Base-by-base conservation (phyloP, 1,140 invertebrate species). In the Centruroides vittatus region DNA sequence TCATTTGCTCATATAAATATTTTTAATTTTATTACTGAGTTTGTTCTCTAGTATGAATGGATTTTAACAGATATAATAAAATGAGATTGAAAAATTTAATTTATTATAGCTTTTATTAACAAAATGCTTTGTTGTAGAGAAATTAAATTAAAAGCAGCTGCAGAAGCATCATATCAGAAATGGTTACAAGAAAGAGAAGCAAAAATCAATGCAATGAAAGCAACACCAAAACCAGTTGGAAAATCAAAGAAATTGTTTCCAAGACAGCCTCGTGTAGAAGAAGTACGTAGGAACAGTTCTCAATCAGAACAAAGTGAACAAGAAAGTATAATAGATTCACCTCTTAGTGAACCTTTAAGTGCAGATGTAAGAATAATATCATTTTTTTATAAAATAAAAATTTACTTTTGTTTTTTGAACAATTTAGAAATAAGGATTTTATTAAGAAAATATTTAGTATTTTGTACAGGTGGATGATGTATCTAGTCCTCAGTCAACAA, bases 161-260 rank as follows among this genome's bases (percentile, higher is more conserved):
- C 85, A 67, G 75, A 76, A 51, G 77, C 79, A 57, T 72, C 78
- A 23, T 77, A 85, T 57, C 74, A 82, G 5, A 80, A 81, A 59
- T 86, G 83, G 79, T 71, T 88, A 60, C 79, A 79, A 47, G 85
- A 88, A 70, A 76, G 85, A 34, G 85, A 88, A 67, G 77, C 81
- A 12, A 62, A 60, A 61, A 55, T 61, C 8, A 47, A 58, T 51
- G 41, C 57, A 47, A 55, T 62, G 34, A 57, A 50, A 9, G 13
- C 23, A 34, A 35, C 54, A 34, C 12, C 56, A 23, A 59, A 46
- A 46, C 12, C 35, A 13, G 6, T 23, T 0, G 4, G 50, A 34
- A 50, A 34, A 9, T n/a, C 41, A 46, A 9, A 46, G 5, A 47
- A 52, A 35, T 11, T 10, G 10, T 35, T 11, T 11, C 34, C 23